These are phyloP conservation scores for Echinometra lucunter DNA, from an alignment of 53 echinoderm and acorn worm genomes.

Conservation along the genomic window DNA sequence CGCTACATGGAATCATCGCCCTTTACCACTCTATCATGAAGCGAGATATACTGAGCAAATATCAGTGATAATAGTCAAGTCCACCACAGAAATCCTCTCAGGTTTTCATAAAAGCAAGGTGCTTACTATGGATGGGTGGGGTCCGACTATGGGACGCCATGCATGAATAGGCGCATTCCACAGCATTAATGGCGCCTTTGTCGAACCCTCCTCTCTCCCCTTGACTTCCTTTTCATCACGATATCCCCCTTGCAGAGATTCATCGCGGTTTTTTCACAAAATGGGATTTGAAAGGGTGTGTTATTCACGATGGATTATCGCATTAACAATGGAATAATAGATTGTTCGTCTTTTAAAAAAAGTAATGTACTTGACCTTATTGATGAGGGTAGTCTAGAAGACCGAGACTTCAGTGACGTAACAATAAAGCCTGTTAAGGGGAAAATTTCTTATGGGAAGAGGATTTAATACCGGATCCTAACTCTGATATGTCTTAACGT, in stretches of 20 bases:
- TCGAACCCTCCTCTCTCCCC: background rate
- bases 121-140: background rate
- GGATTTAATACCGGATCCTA: no score
- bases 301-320: slow-evolving; percentile 24
- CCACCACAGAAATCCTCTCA: background rate
- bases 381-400: background rate
- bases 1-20: no score
- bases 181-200: background rate
- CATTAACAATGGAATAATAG: background rate
- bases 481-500: no score
- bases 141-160: slow-evolving; percentile 29
- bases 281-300: background rate
- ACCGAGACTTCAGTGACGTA: background rate
- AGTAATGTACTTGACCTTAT: background rate
- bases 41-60: no score
- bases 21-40: no score
- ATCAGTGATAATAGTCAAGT: no score
- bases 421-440: no score
- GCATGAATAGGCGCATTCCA: slow-evolving; percentile 42
- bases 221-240: background rate
- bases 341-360: background rate
- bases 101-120: background rate
- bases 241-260: slow-evolving; percentile 10
- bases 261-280: background rate
- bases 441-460: no score